A percentile compares a stretch with the other conserved stretches of the same genome.
phyloP scores from a whole-genome alignment of 2,888 invertebrate species.

The Chrysotoxum bicinctum region DNA sequence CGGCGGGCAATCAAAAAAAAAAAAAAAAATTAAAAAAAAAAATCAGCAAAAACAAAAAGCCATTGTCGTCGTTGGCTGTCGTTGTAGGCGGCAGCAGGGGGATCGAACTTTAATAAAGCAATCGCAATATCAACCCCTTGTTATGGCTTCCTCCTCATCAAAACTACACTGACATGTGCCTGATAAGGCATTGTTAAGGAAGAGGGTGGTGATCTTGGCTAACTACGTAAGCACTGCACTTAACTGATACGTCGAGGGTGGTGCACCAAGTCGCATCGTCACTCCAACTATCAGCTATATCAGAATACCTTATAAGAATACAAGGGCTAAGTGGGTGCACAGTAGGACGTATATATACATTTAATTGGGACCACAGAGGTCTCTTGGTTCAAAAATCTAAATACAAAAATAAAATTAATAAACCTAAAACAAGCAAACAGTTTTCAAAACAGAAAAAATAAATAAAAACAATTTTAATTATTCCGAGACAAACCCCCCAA shows the following conservation, averaged over 20 bases:
- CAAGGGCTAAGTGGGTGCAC: conserved; percentile 15
- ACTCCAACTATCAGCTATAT: neutral
- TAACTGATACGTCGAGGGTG: conserved; percentile 51
- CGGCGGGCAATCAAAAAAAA: neutral
- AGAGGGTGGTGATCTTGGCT: neutral
- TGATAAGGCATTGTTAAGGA: neutral
- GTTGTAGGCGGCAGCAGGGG: neutral
- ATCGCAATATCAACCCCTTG: neutral
- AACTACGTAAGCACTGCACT: conserved; percentile 12
- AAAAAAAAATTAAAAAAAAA: neutral
- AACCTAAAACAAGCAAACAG: conserved; percentile 29
- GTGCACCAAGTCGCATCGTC: neutral
- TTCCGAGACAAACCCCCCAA: conserved; percentile 55
- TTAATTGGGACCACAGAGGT: conserved; percentile 58
- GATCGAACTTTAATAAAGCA: conserved; percentile 1
- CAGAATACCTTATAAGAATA: neutral
- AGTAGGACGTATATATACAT: conserved; percentile 24
- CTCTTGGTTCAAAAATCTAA: conserved; percentile 5
- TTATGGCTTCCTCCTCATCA: neutral
- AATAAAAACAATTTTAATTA: conserved; percentile 8
- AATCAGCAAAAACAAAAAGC: conserved; percentile 27
- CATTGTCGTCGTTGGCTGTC: neutral
- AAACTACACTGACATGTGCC: conserved; percentile 1
- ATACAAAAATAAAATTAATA: conserved; percentile 31
- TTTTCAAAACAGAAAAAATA: neutral